These are phyloP conservation scores for Hymenopus coronatus DNA, from an alignment of 2,888 invertebrate species.

Conservation along the genomic window DNA sequence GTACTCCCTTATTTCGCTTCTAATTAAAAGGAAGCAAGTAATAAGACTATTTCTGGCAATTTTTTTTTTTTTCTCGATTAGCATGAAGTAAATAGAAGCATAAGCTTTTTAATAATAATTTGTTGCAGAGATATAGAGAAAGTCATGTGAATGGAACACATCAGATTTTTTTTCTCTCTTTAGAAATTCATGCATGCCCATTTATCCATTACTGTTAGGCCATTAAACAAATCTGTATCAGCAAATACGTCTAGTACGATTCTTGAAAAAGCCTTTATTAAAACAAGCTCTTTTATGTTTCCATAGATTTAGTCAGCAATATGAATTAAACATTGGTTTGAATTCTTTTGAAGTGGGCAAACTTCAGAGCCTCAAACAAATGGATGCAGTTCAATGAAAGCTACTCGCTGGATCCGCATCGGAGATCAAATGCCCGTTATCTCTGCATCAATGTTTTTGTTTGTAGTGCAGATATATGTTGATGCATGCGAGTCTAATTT, in stretches of 20 bases:
- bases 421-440: background rate
- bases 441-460: background rate
- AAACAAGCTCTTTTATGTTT: background rate
- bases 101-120: too few species aligned
- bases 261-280: background rate
- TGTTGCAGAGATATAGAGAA: too few species aligned
- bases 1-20: too few species aligned
- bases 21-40: too few species aligned
- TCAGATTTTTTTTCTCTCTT: too few species aligned
- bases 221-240: background rate
- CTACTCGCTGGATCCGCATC: background rate
- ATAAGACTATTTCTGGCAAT: too few species aligned
- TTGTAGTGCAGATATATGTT: background rate
- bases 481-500: background rate
- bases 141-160: too few species aligned
- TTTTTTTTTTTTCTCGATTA: too few species aligned
- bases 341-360: background rate
- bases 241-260: background rate
- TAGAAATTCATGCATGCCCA: too few species aligned
- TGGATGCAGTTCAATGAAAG: background rate
- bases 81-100: too few species aligned
- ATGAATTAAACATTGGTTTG: background rate
- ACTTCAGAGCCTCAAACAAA: background rate
- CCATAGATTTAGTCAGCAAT: background rate
- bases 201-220: too few species aligned